Evolutionary conservation across 92 coral and sea anemone genomes (phyloP), one percentile per base, ranked within the genome.

Genomic region (Nematostella vectensis): DNA sequence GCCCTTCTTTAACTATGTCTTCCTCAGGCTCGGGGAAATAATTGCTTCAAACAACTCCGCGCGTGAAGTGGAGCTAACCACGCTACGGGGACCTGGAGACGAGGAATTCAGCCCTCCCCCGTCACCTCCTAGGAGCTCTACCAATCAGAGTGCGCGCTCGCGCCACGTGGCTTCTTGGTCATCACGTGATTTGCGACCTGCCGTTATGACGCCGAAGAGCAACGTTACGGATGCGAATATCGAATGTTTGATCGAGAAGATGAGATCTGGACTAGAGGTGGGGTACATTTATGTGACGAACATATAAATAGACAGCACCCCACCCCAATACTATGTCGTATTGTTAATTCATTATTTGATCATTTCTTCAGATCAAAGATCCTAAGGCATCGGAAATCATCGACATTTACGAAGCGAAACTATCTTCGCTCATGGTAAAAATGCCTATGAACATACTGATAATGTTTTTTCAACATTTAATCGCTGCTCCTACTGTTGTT

Each of bases 231-330:
- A 82, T 40, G 69, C 96, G 3, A 74, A 83, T 51, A 91, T 91
- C 52, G 98, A 91, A 65, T 74, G 80, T 23, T 76, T 91, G 23
- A 91, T 91, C 42, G 88, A 91, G 58, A 81, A 79, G 68, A 91
- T 91, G 94, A 77, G 75, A 48, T 82, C 95, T 2, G 98, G 98
- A 26, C 59, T 91, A 69, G 98, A 91, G 96, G 98, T 91, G 33
- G 37, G 55, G 11, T 25, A 11, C 4, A 28, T 19, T 2, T 4
- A 2, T 27, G 20, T 17, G 4, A 11, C n/a, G n/a, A n/a, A n/a
- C n/a, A n/a, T n/a, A n/a, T n/a, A n/a, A n/a, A 47, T 22, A 19
- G 10, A 11, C 16, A 16, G 1, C 4, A 45, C 1, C 0, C 10
- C 18, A 4, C 23, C 22, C 23, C 18, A 16, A 18, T 43, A 1